Evolutionary conservation across 2,888 invertebrate species (phyloP), one percentile per base, ranked within the genome.

Genomic region (Sphinx pinastri): DNA sequence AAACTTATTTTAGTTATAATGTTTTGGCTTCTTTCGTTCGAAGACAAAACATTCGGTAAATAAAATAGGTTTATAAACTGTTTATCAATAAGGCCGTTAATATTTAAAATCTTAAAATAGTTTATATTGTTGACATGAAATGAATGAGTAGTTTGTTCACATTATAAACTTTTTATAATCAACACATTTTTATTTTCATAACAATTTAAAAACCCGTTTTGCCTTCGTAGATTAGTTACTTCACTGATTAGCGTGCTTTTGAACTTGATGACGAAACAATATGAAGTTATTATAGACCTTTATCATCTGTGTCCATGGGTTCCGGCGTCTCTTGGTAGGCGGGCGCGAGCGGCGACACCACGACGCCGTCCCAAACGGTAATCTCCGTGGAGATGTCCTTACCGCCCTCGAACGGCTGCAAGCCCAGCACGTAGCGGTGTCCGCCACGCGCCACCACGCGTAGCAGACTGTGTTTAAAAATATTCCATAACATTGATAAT

Each of bases 331-430:
- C 97, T 51, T 94, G 93, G 88, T 99, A 99, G 0, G 99, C 99
- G 74, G 97, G 97, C 73, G 98, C 98, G n/a, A 99, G 94, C 0
- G 99, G 99, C 0, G 98, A 98, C 0, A 99, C 98, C 0, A 99
- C 98, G 2, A 99, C 98, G 0, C 99, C 99, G 83, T 99, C 97
- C 98, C 99, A 99, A 19, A 99, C 98, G 0, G 98, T 98, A 96
- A 99, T 98, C 91, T 99, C 98, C 0, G 97, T 95, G 11, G 97
- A 96, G 69, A 97, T 96, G 83, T 95, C 95, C 80, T 95, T 95
- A 60, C 94, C 94, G 0, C 94, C 94, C 52, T 94, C 94, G 80
- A 94, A 94, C 1, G 92, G 82, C 71, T 94, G 94, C 71, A 95
- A 90, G 0, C 96, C 99, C 0, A 99, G 92, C 73, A 99, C 96